A percentile compares a stretch with the other conserved stretches of the same genome.
phyloP scores from a whole-genome alignment of 2,888 invertebrate species.

The Galerucella pusilla region DNA sequence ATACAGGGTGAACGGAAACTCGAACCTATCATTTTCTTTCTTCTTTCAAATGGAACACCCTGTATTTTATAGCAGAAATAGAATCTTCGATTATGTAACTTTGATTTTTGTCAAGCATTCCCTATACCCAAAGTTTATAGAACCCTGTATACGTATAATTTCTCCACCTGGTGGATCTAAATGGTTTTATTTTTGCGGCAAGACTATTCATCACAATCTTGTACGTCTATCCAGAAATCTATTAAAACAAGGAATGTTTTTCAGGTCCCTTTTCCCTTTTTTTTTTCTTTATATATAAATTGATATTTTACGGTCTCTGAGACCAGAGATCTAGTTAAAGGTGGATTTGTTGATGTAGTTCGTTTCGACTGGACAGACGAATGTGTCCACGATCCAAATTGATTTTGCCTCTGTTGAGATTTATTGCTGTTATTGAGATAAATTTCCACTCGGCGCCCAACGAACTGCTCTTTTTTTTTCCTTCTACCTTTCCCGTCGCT shows the following conservation, averaged over 20 bases:
- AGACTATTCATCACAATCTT: slow-evolving; percentile 24
- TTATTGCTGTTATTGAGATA: slow-evolving; percentile 63
- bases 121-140: no score
- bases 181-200: no score
- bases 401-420: slow-evolving; percentile 60
- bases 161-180: no score
- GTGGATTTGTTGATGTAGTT: slow-evolving; percentile 54
- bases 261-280: slow-evolving; percentile 34
- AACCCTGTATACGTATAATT: no score
- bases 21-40: no score
- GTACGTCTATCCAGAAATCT: slow-evolving; percentile 12
- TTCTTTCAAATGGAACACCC: no score
- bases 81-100: no score
- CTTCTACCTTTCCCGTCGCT: slow-evolving; percentile 45
- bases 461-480: slow-evolving; percentile 44
- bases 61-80: no score
- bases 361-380: slow-evolving; percentile 50
- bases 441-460: slow-evolving; percentile 52
- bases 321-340: slow-evolving; percentile 58
- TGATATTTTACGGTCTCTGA: slow-evolving; percentile 60
- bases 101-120: no score
- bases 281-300: slow-evolving; percentile 56
- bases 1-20: no score
- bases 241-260: slow-evolving; percentile 21
- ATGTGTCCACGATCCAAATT: slow-evolving; percentile 58